Evolutionary conservation across 2,113 vertebrate genomes (phyloP), one percentile per base, ranked within the genome.

Genomic region (Misgurnus anguillicaudatus): DNA sequence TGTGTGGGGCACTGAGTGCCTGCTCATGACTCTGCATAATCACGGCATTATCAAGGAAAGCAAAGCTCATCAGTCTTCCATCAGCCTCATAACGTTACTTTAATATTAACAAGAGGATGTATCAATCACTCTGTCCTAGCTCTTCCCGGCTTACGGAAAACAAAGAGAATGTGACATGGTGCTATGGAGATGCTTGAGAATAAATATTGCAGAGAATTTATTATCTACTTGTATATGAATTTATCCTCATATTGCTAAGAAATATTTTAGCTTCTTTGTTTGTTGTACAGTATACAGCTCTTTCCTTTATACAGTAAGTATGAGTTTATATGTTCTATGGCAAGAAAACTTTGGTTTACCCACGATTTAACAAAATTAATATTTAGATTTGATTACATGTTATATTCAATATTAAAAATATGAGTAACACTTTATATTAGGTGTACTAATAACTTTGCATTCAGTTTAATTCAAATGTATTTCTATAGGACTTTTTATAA

Each of bases 31-130:
- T 14, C 39, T 61, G 57, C 57, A 74, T 60, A 62, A 61, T 62
- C 41, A 61, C 42, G n/a, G 39, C 38, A 47, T 19, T 6, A 61
- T 74, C 71, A 45, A 74, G 57, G 19, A 60, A 74, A 74, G 53
- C 57, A 58, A 74, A 74, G 19, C 71, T 61, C 38, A 36, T 73
- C 70, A 58, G 36, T 72, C 53, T 72, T 58, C 41, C 51, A 42
- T 61, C 57, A 74, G 71, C 55, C 41, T 60, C 21, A 61, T 61
- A 74, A 62, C 57, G 1, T 47, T n/a, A 62, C 72, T 73, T n/a
- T 74, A 47, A 74, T 74, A 62, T 61, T 11, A 62, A 62, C 72
- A 47, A 60, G 41, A 36, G 39, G 36, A 58, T 47, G 57, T 45
- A 74, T 74, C 57, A 74, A 36, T 74, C 72, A 74, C 61, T 39